Evolutionary conservation across 2,797 vertebrate species (phyloP).

Genomic region (Balearica regulorum): DNA sequence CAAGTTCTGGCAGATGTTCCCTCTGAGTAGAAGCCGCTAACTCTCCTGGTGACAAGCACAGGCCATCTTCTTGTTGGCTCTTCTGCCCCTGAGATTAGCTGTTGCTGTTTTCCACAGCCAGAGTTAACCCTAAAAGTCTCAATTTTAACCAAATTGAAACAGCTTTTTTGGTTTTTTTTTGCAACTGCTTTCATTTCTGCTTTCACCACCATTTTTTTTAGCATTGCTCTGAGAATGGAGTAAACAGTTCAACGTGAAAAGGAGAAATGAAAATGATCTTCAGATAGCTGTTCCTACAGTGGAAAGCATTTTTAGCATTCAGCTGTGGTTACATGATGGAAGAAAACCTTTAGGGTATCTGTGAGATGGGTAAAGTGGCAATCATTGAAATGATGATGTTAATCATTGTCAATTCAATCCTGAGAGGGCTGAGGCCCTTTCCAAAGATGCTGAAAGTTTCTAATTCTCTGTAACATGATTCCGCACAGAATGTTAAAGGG

Average conservation of each 20-base stretch:
- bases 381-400: constrained; percentile 3
- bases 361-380: not conserved
- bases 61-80: not conserved
- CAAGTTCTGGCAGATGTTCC: not conserved
- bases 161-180: not conserved
- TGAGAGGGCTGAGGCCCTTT: not conserved
- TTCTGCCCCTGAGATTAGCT: not conserved
- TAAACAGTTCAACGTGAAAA: not conserved
- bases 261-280: constrained; percentile 25
- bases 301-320: not conserved
- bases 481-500: not conserved
- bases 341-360: not conserved
- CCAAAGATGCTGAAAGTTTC: not conserved
- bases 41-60: not conserved
- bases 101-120: not conserved
- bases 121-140: not conserved
- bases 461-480: constrained; percentile 15
- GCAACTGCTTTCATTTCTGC: constrained; percentile 16
- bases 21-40: not conserved
- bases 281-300: not conserved
- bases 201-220: not conserved
- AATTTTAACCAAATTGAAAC: not conserved
- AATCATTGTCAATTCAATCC: constrained; percentile 2
- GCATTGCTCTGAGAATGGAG: not conserved
- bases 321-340: not conserved